Evolutionary conservation across 2,113 vertebrate species (phyloP), one percentile per base, ranked within the genome.

Genomic region (Melanostigma gelatinosum): DNA sequence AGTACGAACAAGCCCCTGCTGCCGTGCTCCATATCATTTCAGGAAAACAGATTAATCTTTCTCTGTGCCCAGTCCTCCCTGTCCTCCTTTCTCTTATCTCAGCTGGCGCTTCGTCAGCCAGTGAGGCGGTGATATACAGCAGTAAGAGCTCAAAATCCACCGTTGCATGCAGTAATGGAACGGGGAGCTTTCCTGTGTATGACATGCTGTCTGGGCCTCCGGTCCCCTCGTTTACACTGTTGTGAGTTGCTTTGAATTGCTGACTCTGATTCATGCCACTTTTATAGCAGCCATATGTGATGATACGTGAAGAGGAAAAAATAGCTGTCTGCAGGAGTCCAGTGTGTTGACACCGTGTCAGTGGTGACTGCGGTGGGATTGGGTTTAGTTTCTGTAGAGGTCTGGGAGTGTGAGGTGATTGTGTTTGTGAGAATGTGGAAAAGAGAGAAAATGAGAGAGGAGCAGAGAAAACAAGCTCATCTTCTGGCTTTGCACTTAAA

Each of bases 171-270:
- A 70, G 82, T 79, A 65, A 75, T 75, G 54, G 73, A 80, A 58
- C 20, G 29, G 63, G 66, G 69, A 65, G 70, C 48, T 69, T 85
- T 90, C 80, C 76, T 85, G 77, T 75, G 58, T 85, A 85, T 83
- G 62, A 61, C 57, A 70, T 58, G 65, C 46, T 29, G 77, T 60
- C 63, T 73, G 69, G 61, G 62, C 72, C 73, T 72, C 75, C 68
- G 11, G 68, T 58, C 66, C 60, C 61, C 61, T 52, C 2, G 27
- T 82, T 84, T 85, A 82, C 76, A 87, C 72, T 83, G 40, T 8
- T 11, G 55, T 50, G 48, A 72, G 70, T 63, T 11, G 38, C 46
- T 63, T 70, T 77, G 77, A 71, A 76, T 62, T 66, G 10, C 34
- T 61, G 46, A 38, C 60, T 77, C 46, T 66, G 72, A 79, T 79